Percentiles rank a stretch among this genome's conserved stretches.
Evolutionary conservation across 2,797 vertebrate species (phyloP).

Genomic region (Sorex maritimensis): DNA sequence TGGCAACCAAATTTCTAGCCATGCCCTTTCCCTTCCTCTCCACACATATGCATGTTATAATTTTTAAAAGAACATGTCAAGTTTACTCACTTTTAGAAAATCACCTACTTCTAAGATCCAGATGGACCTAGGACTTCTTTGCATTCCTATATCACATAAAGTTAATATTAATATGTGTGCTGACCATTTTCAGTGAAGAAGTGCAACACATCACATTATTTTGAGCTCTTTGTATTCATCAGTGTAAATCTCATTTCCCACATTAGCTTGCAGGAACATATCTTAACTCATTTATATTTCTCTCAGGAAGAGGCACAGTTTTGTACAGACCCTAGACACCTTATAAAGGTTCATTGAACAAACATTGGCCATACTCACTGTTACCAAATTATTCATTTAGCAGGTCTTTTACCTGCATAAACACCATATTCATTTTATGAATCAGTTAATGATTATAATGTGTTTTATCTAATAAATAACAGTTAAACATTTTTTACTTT

Average conservation of each 20-base stretch:
- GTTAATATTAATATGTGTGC: not conserved
- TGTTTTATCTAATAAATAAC: conserved; percentile 38
- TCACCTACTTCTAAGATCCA: not conserved
- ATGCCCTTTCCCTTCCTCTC: not conserved
- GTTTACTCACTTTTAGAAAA: conserved; percentile 33
- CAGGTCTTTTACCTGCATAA: conserved; percentile 47
- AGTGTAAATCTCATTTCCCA: not conserved
- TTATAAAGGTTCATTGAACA: conserved; percentile 19
- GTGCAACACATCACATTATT: not conserved
- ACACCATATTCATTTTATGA: not conserved
- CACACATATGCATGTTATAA: not conserved
- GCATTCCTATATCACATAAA: not conserved
- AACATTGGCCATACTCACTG: not conserved
- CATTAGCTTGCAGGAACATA: not conserved
- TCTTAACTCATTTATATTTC: conserved; percentile 47
- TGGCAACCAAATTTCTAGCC: not conserved
- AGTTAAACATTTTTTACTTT: conserved; percentile 53
- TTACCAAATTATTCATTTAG: conserved; percentile 49
- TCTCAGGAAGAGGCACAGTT: not conserved
- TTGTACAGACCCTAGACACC: not conserved
- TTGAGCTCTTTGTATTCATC: not conserved
- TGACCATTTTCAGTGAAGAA: conserved; percentile 41
- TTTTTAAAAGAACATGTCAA: conserved; percentile 17
- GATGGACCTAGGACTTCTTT: conserved; percentile 27
- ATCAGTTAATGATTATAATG: conserved; percentile 41